These are phyloP conservation scores for Tiliqua scincoides DNA, from an alignment of 2,113 vertebrate species.

Conservation along the genomic window DNA sequence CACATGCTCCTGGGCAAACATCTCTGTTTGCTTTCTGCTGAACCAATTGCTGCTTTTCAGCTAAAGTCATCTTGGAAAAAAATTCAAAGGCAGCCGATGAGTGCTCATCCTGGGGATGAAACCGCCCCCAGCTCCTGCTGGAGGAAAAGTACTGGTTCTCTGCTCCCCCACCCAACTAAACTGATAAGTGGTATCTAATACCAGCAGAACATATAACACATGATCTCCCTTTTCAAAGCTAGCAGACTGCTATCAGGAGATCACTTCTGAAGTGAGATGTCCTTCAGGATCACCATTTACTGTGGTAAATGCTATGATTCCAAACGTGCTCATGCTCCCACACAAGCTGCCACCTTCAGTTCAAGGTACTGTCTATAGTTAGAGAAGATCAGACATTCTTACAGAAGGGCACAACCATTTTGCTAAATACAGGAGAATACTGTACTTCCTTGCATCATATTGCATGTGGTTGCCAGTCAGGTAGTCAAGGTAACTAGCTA, in stretches of 20 bases:
- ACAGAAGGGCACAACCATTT: neutral
- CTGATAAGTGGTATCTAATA: neutral
- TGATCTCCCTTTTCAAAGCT: slow-evolving; percentile 10
- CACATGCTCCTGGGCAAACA: too few species aligned
- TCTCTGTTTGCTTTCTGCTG: too few species aligned
- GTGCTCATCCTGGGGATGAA: too few species aligned
- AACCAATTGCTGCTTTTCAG: too few species aligned
- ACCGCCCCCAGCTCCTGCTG: too few species aligned
- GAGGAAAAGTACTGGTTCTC: too few species aligned
- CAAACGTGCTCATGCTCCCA: neutral
- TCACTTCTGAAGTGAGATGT: neutral
- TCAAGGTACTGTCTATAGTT: neutral
- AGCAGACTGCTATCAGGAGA: neutral
- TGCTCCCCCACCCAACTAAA: too few species aligned
- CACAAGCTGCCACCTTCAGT: neutral
- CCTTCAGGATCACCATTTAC: neutral
- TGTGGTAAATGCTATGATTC: accelerated
- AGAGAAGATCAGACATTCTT: neutral
- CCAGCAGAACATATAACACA: neutral
- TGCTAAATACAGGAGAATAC: neutral
- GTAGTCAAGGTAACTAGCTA: neutral
- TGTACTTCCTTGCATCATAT: neutral
- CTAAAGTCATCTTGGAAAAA: too few species aligned
- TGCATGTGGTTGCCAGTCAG: neutral
- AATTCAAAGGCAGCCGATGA: too few species aligned